phyloP scores from a whole-genome alignment of 2,113 vertebrate genomes.

The Psittacula cyanocephala region DNA sequence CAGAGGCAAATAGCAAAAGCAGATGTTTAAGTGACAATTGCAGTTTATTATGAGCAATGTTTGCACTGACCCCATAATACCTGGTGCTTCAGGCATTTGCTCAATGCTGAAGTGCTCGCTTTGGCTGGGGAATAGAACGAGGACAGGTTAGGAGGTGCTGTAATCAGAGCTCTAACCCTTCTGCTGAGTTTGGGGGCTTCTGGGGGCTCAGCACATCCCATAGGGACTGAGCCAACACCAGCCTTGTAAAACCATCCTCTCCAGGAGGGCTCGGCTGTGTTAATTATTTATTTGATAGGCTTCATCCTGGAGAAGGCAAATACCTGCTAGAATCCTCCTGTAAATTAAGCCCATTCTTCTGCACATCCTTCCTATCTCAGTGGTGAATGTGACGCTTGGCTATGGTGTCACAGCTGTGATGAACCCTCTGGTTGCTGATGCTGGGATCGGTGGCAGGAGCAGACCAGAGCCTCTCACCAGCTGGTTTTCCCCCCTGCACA shows the following conservation, averaged over 20 bases:
- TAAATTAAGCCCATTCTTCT: background rate
- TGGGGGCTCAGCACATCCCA: accelerated
- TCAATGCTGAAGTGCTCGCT: accelerated
- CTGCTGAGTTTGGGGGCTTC: background rate
- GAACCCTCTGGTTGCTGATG: background rate
- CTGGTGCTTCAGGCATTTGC: background rate
- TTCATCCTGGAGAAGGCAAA: background rate
- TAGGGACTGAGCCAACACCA: background rate
- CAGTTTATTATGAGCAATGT: background rate
- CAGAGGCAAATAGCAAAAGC: background rate
- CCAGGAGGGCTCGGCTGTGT: background rate
- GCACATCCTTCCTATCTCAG: background rate
- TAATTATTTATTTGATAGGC: background rate
- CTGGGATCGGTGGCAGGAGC: background rate
- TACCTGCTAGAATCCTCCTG: background rate
- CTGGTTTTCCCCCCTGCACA: background rate
- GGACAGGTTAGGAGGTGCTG: background rate
- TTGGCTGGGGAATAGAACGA: background rate
- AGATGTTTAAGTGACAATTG: background rate
- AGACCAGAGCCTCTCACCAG: background rate
- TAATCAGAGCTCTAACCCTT: background rate
- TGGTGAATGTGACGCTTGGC: background rate
- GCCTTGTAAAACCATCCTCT: background rate
- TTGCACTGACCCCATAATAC: background rate
- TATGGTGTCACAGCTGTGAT: accelerated